Evolutionary conservation across 2,888 invertebrate species (phyloP).

Genomic region (Osmoderma eremita): DNA sequence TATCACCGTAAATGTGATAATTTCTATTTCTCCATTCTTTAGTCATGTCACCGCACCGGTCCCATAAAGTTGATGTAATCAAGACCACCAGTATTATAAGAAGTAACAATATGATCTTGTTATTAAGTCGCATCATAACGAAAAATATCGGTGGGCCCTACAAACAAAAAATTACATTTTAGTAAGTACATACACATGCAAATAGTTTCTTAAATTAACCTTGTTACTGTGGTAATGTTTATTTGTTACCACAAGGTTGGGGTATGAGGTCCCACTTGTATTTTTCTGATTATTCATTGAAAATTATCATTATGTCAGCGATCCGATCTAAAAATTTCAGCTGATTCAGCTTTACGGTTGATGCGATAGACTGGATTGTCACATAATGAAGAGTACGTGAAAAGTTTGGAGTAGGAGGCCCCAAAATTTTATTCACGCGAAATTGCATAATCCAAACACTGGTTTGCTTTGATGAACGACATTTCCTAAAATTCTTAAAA

Average conservation of each 20-base stretch:
- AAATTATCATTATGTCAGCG: conserved; percentile 47
- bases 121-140: conserved; percentile 81
- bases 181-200: too few relatives aligned
- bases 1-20: conserved; percentile 46
- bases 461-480: conserved; percentile 26
- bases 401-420: background rate
- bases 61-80: conserved; percentile 79
- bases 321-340: conserved; percentile 31
- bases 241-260: conserved; percentile 56
- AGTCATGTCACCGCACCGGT: conserved; percentile 74
- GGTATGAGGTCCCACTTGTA: conserved; percentile 49
- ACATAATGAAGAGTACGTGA: conserved; percentile 34
- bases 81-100: conserved; percentile 73
- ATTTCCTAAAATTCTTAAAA: conserved; percentile 32
- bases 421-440: conserved; percentile 24
- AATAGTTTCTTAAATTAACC: conserved; percentile 48
- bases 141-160: conserved; percentile 64
- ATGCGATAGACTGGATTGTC: conserved; percentile 30
- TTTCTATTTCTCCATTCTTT: conserved; percentile 45
- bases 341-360: conserved; percentile 27
- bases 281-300: conserved; percentile 55
- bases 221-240: conserved; percentile 57
- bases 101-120: conserved; percentile 77
- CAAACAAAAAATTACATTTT: conserved; percentile 45
- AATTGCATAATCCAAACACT: conserved; percentile 25